Evolutionary conservation across 2,113 vertebrate species (phyloP).

Genomic region (Myotis lucifugus): DNA sequence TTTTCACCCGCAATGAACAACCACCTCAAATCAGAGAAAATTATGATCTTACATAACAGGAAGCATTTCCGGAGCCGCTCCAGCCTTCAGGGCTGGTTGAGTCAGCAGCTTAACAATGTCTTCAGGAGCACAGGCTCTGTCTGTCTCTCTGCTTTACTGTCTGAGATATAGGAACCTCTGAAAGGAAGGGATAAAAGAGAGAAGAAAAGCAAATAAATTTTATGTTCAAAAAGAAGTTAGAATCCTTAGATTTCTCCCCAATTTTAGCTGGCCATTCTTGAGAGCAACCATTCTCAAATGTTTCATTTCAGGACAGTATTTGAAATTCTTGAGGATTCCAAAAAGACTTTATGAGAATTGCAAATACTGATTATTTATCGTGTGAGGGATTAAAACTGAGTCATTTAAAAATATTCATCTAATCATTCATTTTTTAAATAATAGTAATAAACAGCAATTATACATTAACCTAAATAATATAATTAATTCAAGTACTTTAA

Average conservation of each 20-base stretch:
- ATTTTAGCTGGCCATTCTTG: not conserved
- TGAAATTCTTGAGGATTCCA: not conserved
- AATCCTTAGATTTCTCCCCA: not conserved
- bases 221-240: not conserved
- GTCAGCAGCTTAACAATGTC: not conserved
- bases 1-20: constrained; percentile 14
- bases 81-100: not conserved
- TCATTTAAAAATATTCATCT: not conserved
- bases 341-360: not conserved
- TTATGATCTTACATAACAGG: not conserved
- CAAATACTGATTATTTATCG: not conserved
- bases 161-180: not conserved
- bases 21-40: not conserved
- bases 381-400: not conserved
- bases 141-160: not conserved
- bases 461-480: not conserved
- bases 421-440: constrained; percentile 15
- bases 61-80: not conserved
- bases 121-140: not conserved
- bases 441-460: not conserved
- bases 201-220: not conserved
- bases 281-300: not conserved
- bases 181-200: not conserved
- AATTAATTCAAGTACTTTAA: not conserved
- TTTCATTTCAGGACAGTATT: not conserved